A percentile compares a stretch with the other conserved stretches of the same genome.
Evolutionary conservation across 2,888 invertebrate genomes (phyloP).

Genomic region (Drosophila rubida): DNA sequence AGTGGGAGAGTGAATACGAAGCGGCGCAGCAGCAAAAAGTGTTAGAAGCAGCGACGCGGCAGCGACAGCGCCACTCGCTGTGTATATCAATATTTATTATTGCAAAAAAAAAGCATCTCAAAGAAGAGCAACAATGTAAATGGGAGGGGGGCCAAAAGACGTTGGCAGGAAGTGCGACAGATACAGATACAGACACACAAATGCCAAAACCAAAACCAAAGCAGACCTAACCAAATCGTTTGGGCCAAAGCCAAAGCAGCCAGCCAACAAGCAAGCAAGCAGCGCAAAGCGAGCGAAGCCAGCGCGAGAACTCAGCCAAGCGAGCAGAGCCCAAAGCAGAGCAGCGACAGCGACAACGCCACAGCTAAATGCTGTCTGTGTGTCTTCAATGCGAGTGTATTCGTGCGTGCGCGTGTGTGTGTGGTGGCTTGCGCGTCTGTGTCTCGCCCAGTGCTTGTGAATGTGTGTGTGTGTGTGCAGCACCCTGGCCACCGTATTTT

Average conservation of each 20-base stretch:
- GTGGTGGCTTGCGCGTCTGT: conserved; percentile 34
- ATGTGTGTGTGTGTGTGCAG: conserved; percentile 38
- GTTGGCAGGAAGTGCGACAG: conserved; percentile 73
- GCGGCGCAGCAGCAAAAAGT: conserved; percentile 33
- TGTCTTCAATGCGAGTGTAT: conserved; percentile 35
- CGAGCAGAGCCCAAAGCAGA: conserved; percentile 48
- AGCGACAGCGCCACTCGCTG: conserved; percentile 15
- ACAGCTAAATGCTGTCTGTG: conserved; percentile 36
- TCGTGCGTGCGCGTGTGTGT: conserved; percentile 22
- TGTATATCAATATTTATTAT: conserved; percentile 67
- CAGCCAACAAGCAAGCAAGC: conserved; percentile 52
- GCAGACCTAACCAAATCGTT: conserved; percentile 64
- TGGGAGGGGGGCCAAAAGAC: conserved; percentile 15
- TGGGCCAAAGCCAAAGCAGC: conserved; percentile 62
- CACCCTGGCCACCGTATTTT: conserved; percentile 62
- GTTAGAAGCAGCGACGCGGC: conserved; percentile 4
- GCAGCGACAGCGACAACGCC: conserved; percentile 14
- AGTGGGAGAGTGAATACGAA: conserved; percentile 26
- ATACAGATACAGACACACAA: conserved; percentile 69
- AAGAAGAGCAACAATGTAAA: conserved; percentile 32
- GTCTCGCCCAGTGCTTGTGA: conserved; percentile 17
- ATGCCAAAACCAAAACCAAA: conserved; percentile 58
- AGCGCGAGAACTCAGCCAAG: conserved; percentile 69
- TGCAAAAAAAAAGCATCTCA: conserved; percentile 53
- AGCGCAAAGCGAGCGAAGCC: conserved; percentile 44